Conservation (phyloP, 2,113 vertebrate species). For the Apodemus speciosus region DNA sequence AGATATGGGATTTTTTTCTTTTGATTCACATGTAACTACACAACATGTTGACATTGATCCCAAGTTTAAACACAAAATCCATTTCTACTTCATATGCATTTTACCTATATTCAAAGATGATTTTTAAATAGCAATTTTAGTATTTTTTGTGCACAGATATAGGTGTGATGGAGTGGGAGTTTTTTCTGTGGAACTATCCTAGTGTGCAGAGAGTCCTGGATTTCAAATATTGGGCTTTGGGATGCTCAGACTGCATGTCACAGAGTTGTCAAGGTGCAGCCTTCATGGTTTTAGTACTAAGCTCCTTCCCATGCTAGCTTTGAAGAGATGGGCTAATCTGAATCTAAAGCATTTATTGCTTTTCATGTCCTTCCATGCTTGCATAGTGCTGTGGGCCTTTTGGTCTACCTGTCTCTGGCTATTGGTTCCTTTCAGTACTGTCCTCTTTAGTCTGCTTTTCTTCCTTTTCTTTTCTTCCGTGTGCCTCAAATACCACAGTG, state of each 20-base stretch:
- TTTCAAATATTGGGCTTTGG: not conserved
- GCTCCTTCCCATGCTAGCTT: not conserved
- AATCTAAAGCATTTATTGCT: not conserved
- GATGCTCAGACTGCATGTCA: not conserved
- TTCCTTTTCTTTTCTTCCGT: too few species aligned
- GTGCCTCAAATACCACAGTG: too few species aligned
- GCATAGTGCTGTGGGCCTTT: not conserved
- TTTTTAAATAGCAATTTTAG: not conserved
- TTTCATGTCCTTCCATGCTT: not conserved
- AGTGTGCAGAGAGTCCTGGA: too few species aligned
- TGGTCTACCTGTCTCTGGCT: not conserved
- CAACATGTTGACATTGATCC: not conserved
- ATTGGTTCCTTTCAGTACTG: not conserved
- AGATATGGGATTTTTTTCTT: not conserved
- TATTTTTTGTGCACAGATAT: not conserved
- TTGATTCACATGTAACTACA: not conserved
- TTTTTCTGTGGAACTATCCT: not conserved
- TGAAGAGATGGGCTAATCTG: not conserved
- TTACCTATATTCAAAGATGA: not conserved
- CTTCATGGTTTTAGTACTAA: not conserved
- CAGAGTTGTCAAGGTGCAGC: rapidly evolving
- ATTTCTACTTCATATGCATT: not conserved
- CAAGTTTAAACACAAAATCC: not conserved
- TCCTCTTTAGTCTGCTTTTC: not conserved
- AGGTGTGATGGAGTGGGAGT: not conserved